Evolutionary conservation across 1,140 invertebrate genomes (phyloP).

Genomic region (Eriocheir sinensis): DNA sequence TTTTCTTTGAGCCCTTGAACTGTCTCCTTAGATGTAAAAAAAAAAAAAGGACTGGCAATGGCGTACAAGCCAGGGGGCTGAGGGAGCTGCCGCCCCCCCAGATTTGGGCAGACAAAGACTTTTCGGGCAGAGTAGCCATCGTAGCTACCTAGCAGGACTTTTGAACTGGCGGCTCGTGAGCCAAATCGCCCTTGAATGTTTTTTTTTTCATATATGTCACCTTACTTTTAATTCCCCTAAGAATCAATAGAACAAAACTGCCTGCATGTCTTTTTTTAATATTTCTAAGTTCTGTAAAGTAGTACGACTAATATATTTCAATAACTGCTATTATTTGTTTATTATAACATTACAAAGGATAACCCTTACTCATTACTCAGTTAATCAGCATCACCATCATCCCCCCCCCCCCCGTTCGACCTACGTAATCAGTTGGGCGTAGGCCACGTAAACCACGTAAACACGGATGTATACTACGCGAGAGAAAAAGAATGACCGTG

Average conservation of each 20-base stretch:
- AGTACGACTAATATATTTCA: not conserved
- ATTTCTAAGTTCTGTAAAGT: not conserved
- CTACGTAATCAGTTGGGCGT: not conserved
- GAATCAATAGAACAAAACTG: not conserved
- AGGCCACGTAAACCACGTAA: not conserved
- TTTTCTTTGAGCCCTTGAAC: no score
- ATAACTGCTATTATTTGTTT: not conserved
- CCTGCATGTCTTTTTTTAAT: not conserved
- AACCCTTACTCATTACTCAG: not conserved
- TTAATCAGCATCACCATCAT: not conserved
- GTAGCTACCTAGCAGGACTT: no score
- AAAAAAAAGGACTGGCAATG: no score
- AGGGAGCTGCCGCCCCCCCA: no score
- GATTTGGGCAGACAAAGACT: no score
- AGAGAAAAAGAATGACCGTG: not conserved
- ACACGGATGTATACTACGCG: not conserved
- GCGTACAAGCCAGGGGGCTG: no score
- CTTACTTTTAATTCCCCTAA: not conserved
- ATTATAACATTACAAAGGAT: not conserved
- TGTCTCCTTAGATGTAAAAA: no score
- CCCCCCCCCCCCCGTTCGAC: not conserved
- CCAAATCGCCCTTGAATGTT: no score
- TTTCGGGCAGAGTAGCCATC: no score
- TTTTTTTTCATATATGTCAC: not conserved
- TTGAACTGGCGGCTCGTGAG: no score